A percentile compares a stretch with the other conserved stretches of the same genome.
These are phyloP conservation scores for Zosterops pallidus DNA, from an alignment of 2,113 vertebrate species.

Conservation along the genomic window DNA sequence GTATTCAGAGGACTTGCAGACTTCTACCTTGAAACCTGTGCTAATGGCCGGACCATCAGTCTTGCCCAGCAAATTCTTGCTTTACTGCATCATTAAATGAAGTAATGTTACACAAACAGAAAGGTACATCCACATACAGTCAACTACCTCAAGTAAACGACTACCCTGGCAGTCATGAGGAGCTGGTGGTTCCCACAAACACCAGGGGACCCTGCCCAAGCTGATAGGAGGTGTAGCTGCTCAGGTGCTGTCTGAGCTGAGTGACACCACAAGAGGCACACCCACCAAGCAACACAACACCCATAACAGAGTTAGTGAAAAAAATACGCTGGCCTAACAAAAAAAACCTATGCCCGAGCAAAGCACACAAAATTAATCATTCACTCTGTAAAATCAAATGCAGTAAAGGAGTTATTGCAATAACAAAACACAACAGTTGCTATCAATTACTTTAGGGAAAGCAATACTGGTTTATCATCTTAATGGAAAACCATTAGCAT, in stretches of 20 bases:
- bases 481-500: not conserved
- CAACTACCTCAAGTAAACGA: not conserved
- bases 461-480: not conserved
- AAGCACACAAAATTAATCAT: not conserved
- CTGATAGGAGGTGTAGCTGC: not conserved
- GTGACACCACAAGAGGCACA: not conserved
- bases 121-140: not conserved
- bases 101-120: not conserved
- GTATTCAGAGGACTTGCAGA: not conserved
- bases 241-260: not conserved
- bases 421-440: not conserved
- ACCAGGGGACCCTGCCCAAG: not conserved
- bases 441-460: not conserved
- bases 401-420: not conserved
- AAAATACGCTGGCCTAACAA: not conserved
- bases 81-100: accelerated
- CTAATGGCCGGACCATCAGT: not conserved
- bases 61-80: not conserved
- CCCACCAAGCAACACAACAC: accelerated
- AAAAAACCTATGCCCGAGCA: not conserved
- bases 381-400: not conserved
- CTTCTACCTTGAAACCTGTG: not conserved
- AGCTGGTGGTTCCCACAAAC: not conserved
- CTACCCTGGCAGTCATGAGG: accelerated
- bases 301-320: accelerated